phyloP scores from a whole-genome alignment of 2,888 invertebrate species.

The Cheilosia scutellata region DNA sequence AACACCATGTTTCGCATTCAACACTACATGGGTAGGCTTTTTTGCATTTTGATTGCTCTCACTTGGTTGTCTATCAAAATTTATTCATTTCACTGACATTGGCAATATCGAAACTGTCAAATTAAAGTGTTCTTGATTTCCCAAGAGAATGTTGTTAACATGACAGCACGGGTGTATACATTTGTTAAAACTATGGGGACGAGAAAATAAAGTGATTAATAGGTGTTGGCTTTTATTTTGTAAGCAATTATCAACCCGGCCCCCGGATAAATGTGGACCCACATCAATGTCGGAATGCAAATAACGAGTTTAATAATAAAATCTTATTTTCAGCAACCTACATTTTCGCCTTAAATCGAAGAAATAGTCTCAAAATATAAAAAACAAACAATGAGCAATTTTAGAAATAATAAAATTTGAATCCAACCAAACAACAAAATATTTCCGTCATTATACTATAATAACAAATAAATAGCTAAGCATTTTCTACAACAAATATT shows the following conservation, averaged over 20 bases:
- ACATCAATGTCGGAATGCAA: constrained; percentile 2
- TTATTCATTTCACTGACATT: constrained; percentile 36
- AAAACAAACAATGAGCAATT: constrained; percentile 21
- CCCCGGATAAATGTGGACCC: constrained; percentile 35
- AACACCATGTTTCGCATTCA: not conserved
- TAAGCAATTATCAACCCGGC: not conserved
- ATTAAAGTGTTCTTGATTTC: constrained; percentile 39
- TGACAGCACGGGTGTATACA: not conserved
- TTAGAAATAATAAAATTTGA: constrained; percentile 26
- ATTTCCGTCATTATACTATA: constrained; percentile 58
- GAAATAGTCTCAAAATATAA: constrained; percentile 24
- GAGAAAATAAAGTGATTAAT: constrained; percentile 16
- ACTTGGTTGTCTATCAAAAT: constrained; percentile 26
- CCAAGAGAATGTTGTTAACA: constrained; percentile 1
- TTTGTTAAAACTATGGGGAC: not conserved
- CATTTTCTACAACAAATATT: constrained; percentile 55
- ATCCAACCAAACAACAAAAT: constrained; percentile 30
- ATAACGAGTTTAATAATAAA: not conserved
- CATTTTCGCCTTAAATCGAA: constrained; percentile 69
- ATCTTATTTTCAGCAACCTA: constrained; percentile 61
- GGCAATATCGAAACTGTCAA: constrained; percentile 33
- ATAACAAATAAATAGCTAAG: constrained; percentile 33
- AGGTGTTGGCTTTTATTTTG: not conserved
- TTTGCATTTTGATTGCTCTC: constrained; percentile 42
- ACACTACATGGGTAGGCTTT: not conserved